Base-by-base conservation (phyloP, 2,888 invertebrate species). In the Leptopilina drosophilae region DNA sequence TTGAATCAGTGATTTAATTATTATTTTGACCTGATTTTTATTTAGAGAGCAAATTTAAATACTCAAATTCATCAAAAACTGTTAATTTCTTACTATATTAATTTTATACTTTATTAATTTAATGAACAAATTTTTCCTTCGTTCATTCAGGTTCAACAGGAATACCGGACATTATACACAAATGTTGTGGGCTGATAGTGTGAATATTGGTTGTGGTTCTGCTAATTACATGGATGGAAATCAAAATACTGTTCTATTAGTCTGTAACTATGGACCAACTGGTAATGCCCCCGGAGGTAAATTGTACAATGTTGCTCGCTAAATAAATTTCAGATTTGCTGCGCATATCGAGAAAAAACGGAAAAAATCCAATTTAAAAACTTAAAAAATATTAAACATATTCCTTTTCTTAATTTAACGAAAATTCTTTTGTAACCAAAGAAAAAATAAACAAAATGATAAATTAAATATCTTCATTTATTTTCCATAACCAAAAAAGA, bases 181-280 rank as follows among this genome's bases (percentile, higher is more conserved):
- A 59, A 59, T 59, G 15, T 14, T 59, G 15, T 59, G 59, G 59
- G 59, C 59, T n/a, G n/a, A 14, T 3, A 59, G n/a, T 59, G n/a
- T n/a, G 15, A 59, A 6, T 15, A 59, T 59, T 59, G 59, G 59
- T 4, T 59, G 59, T n/a, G 59, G 59, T 15, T 59, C 3, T 40
- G 14, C 33, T n/a, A 12, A 40, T 65, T 65, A 15, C 33, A 42
- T 40, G 14, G 7, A 33, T 14, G 42, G 14, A 9, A 42, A 1
- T n/a, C 11, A 6, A 65, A 26, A 65, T n/a, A 42, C 42, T 5
- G 3, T 26, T 40, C 26, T 14, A 12, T 26, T 65, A 14, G 26
- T 65, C 6, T 65, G 66, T 15, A 65, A 65, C 26, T 65, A 65
- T 65, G 66, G 66, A 6, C 20, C 20, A 65, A n/a, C 14, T 1